Conservation (phyloP, 2,888 invertebrate genomes). For the Cosmorhoe ocellata region DNA sequence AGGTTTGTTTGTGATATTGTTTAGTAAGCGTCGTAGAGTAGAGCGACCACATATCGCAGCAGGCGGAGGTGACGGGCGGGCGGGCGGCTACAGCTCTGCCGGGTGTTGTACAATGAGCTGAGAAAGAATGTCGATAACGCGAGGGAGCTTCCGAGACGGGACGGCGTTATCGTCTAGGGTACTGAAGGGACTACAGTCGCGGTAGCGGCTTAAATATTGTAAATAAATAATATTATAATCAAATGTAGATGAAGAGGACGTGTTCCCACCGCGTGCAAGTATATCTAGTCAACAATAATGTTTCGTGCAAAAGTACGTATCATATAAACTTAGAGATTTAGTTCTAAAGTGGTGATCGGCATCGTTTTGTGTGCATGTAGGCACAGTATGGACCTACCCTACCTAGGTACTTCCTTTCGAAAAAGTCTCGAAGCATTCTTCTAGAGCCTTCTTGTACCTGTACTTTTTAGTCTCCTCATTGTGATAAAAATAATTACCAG, state of each 20-base stretch:
- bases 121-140: background rate
- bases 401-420: conserved; percentile 9
- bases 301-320: background rate
- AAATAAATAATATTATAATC: conserved; percentile 33
- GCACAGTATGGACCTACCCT: too few relatives aligned
- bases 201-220: conserved; percentile 22
- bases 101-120: too few relatives aligned
- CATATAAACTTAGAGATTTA: conserved; percentile 20
- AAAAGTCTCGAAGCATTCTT: background rate
- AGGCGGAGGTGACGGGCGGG: background rate
- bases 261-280: conserved; percentile 21
- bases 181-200: conserved; percentile 15
- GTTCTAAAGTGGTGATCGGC: too few relatives aligned
- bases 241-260: conserved; percentile 20
- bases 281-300: conserved; percentile 26
- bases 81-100: too few relatives aligned
- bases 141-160: background rate
- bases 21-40: conserved; percentile 6
- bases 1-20: conserved; percentile 31
- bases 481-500: conserved; percentile 25
- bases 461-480: conserved; percentile 5
- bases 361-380: conserved; percentile 13
- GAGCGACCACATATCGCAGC: conserved; percentile 19
- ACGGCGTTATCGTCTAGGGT: conserved; percentile 8
- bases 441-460: background rate